Evolutionary conservation across 2,888 invertebrate species (phyloP).

Genomic region (Gisinianus flammeolus): DNA sequence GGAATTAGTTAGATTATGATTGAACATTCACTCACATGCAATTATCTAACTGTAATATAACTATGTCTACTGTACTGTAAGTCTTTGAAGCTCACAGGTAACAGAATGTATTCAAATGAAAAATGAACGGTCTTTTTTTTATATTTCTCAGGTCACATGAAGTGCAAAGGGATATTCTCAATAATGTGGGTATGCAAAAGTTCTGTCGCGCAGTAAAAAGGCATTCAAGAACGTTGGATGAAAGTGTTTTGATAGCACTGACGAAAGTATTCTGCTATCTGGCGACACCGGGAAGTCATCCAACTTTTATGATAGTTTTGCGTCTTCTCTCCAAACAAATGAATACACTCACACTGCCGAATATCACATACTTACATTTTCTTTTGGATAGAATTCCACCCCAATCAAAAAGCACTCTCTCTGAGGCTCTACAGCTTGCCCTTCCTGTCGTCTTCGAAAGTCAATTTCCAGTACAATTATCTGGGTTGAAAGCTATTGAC

Average conservation of each 20-base stretch:
- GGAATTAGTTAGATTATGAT: no score
- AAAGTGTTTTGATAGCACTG: constrained; percentile 67
- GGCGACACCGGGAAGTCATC: constrained; percentile 67
- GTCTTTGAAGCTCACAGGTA: neutral
- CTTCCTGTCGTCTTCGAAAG: constrained; percentile 73
- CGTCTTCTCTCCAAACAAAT: constrained; percentile 70
- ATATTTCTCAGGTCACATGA: constrained; percentile 33
- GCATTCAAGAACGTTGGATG: constrained; percentile 66
- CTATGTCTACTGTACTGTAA: neutral
- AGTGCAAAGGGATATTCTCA: constrained; percentile 64
- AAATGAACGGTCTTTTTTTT: neutral
- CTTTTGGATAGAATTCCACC: constrained; percentile 62
- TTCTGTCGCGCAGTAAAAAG: constrained; percentile 68
- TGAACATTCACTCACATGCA: neutral
- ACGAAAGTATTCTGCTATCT: constrained; percentile 69
- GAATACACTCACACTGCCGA: constrained; percentile 68
- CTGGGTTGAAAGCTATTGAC: constrained; percentile 65
- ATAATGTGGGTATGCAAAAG: constrained; percentile 67
- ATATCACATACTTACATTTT: constrained; percentile 71
- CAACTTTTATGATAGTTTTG: constrained; percentile 70
- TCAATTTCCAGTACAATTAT: constrained; percentile 68
- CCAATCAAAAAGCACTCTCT: constrained; percentile 63
- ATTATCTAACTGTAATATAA: neutral
- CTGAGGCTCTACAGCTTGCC: constrained; percentile 71
- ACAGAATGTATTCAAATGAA: neutral